These are phyloP conservation scores for Lycaon pictus DNA, from an alignment of 2,113 vertebrate genomes.

Conservation along the genomic window DNA sequence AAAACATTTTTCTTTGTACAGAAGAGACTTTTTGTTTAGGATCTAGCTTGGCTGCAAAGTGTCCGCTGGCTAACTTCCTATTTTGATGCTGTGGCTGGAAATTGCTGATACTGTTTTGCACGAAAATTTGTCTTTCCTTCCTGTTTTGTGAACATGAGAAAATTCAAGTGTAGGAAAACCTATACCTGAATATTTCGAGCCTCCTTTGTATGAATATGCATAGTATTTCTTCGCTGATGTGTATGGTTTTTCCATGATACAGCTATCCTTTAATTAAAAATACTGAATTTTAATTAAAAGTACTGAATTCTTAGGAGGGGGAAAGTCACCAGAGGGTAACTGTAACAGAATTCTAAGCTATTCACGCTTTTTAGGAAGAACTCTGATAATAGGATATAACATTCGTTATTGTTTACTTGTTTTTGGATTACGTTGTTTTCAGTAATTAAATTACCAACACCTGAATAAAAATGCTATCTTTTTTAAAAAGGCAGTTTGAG, in stretches of 20 bases:
- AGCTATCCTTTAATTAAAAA: constrained; percentile 31
- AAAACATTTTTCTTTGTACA: constrained; percentile 86
- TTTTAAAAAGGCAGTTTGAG: constrained; percentile 22
- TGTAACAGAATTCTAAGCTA: background rate
- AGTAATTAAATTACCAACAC: constrained; percentile 9
- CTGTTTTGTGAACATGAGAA: constrained; percentile 76
- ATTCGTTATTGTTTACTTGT: background rate
- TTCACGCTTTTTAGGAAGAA: constrained; percentile 38
- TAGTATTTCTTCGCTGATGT: background rate
- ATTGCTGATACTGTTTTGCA: constrained; percentile 80
- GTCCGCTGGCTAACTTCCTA: constrained; percentile 82
- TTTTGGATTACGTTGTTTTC: constrained; percentile 34
- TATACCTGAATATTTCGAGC: constrained; percentile 74
- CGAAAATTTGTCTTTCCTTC: constrained; percentile 68
- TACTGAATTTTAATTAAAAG: constrained; percentile 48
- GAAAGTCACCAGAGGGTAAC: background rate
- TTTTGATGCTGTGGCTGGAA: constrained; percentile 82
- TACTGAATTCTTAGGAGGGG: background rate
- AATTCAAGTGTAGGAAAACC: constrained; percentile 76
- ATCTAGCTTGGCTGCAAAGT: constrained; percentile 82
- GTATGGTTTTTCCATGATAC: constrained; percentile 14
- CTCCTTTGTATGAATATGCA: background rate
- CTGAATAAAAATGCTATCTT: background rate
- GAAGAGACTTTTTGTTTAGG: constrained; percentile 73
- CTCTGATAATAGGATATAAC: background rate